phyloP scores from a whole-genome alignment of 2,797 vertebrate species.

The Rhyacichthys aspro region DNA sequence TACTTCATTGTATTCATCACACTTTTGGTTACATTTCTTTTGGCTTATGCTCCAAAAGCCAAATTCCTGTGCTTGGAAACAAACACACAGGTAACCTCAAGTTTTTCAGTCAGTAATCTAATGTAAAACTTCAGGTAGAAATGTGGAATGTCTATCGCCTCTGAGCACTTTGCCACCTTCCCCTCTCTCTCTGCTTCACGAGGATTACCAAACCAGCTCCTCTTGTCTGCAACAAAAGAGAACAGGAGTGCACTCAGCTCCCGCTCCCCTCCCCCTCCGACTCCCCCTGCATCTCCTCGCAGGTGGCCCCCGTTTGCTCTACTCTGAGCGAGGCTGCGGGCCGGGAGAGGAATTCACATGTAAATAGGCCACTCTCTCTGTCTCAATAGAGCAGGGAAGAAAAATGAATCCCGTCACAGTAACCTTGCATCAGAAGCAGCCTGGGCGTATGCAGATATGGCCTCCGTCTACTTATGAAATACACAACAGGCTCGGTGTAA shows the following conservation, averaged over 20 bases:
- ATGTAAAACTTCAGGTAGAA: constrained; percentile 2
- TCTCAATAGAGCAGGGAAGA: constrained; percentile 63
- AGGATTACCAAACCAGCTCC: constrained; percentile 70
- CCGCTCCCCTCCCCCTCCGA: constrained; percentile 23
- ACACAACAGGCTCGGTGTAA: constrained; percentile 35
- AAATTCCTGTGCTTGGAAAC: too few relatives aligned
- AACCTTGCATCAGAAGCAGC: constrained; percentile 65
- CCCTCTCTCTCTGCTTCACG: constrained; percentile 16
- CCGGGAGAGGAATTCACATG: constrained; percentile 79
- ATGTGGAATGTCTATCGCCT: constrained; percentile 2
- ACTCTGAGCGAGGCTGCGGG: constrained; percentile 62
- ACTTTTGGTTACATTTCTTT: too few relatives aligned
- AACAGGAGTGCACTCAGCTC: constrained; percentile 63
- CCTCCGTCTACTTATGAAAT: constrained; percentile 49
- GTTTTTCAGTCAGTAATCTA: too few relatives aligned
- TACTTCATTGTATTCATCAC: too few relatives aligned
- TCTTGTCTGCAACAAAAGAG: constrained; percentile 66
- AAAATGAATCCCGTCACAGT: constrained; percentile 74
- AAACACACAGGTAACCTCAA: too few relatives aligned
- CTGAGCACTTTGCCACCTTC: constrained; percentile 16
- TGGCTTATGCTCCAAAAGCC: too few relatives aligned
- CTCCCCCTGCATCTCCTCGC: constrained; percentile 47
- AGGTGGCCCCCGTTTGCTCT: constrained; percentile 62
- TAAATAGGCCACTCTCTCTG: constrained; percentile 75
- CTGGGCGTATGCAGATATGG: constrained; percentile 37